Percentiles rank a stretch among this genome's conserved stretches.
Evolutionary conservation across 2,113 vertebrate genomes (phyloP).

Genomic region (Brachypodius melanocephalos): DNA sequence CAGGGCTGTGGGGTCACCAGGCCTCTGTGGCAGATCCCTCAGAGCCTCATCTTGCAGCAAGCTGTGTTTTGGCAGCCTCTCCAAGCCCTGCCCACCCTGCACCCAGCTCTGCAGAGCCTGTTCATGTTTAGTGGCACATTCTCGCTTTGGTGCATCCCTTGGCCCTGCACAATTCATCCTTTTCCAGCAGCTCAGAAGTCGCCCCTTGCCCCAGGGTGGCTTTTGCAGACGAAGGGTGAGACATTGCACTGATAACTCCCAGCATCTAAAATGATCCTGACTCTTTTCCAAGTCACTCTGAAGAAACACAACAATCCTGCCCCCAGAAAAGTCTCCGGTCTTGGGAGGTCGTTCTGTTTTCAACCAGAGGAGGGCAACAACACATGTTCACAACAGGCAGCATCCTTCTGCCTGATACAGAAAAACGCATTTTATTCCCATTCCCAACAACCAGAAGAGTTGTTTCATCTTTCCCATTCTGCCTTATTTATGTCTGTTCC

Average conservation of each 20-base stretch:
- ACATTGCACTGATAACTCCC: fast-evolving
- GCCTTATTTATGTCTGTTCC: background rate
- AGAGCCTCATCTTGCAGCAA: background rate
- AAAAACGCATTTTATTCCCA: background rate
- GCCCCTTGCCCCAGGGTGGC: background rate
- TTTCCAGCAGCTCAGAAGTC: background rate
- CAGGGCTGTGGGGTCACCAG: background rate
- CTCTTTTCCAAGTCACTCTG: background rate
- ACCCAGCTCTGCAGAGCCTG: background rate
- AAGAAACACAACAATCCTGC: background rate
- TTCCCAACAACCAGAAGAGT: background rate
- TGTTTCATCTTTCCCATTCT: background rate
- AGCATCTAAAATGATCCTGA: background rate
- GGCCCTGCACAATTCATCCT: background rate
- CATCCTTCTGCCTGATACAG: background rate
- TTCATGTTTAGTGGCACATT: fast-evolving
- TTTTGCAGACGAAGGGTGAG: background rate
- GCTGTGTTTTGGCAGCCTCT: background rate
- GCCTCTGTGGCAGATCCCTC: background rate
- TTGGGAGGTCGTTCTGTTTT: background rate
- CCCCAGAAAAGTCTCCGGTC: background rate
- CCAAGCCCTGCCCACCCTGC: background rate
- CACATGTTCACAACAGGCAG: background rate
- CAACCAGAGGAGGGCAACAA: slow-evolving; percentile 46
- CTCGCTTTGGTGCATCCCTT: background rate